Evolutionary conservation across 1,140 invertebrate genomes (phyloP), one percentile per base, ranked within the genome.

Genomic region (Lasioglossum baleicum): DNA sequence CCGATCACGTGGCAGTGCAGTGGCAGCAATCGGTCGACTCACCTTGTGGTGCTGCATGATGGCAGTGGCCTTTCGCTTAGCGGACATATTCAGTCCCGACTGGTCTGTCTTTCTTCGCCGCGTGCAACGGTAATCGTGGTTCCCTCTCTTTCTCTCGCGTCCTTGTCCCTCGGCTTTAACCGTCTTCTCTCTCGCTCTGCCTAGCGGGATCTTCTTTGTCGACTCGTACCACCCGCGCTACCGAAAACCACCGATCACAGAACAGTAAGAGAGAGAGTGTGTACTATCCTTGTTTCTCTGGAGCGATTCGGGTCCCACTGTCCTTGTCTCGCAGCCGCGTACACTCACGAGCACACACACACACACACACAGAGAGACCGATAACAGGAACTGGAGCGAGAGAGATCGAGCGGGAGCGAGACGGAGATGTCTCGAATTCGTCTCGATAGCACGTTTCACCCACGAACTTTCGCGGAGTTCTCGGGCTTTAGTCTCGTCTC

Each of bases 11-110:
- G 76, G 78, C 51, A 44, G 75, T 60, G 48, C 66, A 11, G 53
- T 80, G 71, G 31, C 48, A 48, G 31, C 48, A 48, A 81, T 75
- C 44, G 61, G 15, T 53, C 64, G 67, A 90, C 92, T 93, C 91
- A 94, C 94, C 94, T 94, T 94, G 91, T 94, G 94, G 90, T 94
- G 94, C 90, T 94, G 94, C 90, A 94, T 94, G 89, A 94, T 93
- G 89, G 94, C 93, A 89, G 94, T 94, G 89, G 94, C 93, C 92
- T 94, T 94, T 90, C 94, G 93, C 92, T 94, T 94, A 73, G 94
- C 94, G 84, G 94, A 94, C 94, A 94, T 94, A 89, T 92, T 92
- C 89, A 90, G 88, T 90, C 87, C 64, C 26, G 70, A 65, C 70
- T 63, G 74, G 31, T 53, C 35, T 56, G 69, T 53, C 73, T 79